Conservation (phyloP, 2,113 vertebrate species). For the Origma solitaria region DNA sequence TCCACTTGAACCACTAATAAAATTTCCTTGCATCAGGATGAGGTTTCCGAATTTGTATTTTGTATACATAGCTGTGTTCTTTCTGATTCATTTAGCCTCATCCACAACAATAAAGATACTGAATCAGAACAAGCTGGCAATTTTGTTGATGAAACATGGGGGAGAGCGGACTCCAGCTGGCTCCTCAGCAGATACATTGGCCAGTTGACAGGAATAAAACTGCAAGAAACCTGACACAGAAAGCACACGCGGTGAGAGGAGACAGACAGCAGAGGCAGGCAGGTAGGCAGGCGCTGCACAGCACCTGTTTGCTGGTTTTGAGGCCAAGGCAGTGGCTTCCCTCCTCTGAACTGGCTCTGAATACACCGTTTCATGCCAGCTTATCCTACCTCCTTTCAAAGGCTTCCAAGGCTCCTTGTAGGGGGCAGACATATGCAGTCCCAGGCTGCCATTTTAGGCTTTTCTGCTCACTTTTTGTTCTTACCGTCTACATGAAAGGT, state of each 20-base stretch:
- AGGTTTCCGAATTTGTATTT: constrained; percentile 9
- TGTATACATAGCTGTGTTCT: constrained; percentile 34
- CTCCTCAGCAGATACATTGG: constrained; percentile 4
- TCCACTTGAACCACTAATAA: not conserved
- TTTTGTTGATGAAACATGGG: constrained; percentile 56
- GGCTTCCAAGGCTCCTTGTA: not conserved
- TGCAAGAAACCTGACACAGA: constrained; percentile 6
- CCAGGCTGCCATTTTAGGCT: constrained; percentile 32
- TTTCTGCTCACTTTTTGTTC: constrained; percentile 13
- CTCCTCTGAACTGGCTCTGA: not conserved
- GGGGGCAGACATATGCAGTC: constrained; percentile 25
- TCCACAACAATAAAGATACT: constrained; percentile 57
- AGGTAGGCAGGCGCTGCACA: constrained; percentile 39
- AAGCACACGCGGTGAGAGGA: not conserved
- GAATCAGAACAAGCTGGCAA: constrained; percentile 55
- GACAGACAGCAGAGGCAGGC: constrained; percentile 27
- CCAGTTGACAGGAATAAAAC: constrained; percentile 25
- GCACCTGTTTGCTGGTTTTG: not conserved
- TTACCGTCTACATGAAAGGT: not conserved
- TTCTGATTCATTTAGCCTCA: constrained; percentile 54
- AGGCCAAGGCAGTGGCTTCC: not conserved
- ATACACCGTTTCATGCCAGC: not conserved
- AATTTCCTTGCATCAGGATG: not conserved
- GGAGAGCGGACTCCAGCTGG: constrained; percentile 46
- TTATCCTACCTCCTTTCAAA: constrained; percentile 20